Base-by-base conservation (phyloP, 2,113 vertebrate genomes). In the Sinocyclocheilus anshuiensis region DNA sequence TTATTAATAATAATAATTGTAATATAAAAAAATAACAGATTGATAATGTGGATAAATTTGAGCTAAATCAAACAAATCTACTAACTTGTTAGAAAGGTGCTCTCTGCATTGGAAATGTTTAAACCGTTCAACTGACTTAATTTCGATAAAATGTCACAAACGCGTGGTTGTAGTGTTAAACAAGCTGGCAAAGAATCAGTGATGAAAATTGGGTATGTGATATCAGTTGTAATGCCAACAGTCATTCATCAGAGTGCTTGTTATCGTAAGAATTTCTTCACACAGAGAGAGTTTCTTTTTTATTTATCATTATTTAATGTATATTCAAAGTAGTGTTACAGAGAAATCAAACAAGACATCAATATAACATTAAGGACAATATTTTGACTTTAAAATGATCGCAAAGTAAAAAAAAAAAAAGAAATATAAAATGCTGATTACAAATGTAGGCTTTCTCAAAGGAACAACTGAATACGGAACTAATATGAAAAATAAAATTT, bases 191-290 rank as follows among this genome's bases (percentile, higher is more conserved):
- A 61, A 29, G 59, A 84, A 33, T 29, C 57, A 77, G 42, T 85
- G 75, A 36, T 83, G 74, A 82, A 87, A 85, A 74, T 33, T 85
- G 74, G 61, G 42, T 78, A 84, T 79, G 55, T 74, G 79, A 83
- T 87, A 89, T 87, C 83, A 86, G 61, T 86, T 89, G 74, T 83
- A 89, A 89, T 89, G 86, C 45, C 83, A 87, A 26, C 48, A 85
- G 72, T 67, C 78, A 83, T 89, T 89, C 63, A 81, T 85, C 86
- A 89, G 53, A 85, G 63, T 53, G 72, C 86, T 89, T 87, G 86
- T 83, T 87, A 89, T 75, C 74, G 53, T 83, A 48, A 79, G 77
- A 42, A 87, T 83, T 75, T 85, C 78, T 85, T 79, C 39, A 59
- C 15, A 59, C 8, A 45, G 42, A 81, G 55, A 81, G 48, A 82